A percentile compares a stretch with the other conserved stretches of the same genome.
Conservation (phyloP, 2,113 vertebrate genomes). For the Pristiophorus japonicus region DNA sequence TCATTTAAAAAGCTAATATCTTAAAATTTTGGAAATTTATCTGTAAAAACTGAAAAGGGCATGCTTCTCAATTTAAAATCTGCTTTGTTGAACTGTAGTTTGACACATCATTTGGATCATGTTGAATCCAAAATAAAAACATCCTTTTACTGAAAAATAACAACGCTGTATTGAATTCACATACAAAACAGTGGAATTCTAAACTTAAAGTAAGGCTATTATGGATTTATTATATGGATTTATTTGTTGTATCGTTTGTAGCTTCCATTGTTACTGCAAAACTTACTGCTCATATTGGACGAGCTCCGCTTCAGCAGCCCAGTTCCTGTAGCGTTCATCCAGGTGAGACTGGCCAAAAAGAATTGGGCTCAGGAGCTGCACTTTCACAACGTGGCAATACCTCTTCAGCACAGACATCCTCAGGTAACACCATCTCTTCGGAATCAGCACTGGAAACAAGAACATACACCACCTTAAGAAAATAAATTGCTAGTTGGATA, state of each 20-base stretch:
- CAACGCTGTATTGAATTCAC: background rate
- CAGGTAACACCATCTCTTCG: constrained; percentile 22
- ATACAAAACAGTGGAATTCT: background rate
- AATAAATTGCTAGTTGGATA: background rate
- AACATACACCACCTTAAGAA: background rate
- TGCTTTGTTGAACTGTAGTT: too few relatives aligned
- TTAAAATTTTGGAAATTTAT: background rate
- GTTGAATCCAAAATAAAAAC: too few relatives aligned
- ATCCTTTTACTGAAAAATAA: background rate
- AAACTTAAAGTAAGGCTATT: background rate
- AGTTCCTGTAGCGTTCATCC: constrained; percentile 7
- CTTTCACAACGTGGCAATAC: constrained; percentile 24
- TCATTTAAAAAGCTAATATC: background rate
- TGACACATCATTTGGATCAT: too few relatives aligned
- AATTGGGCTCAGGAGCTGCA: constrained; percentile 24
- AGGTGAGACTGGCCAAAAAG: constrained; percentile 14
- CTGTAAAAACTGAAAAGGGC: background rate
- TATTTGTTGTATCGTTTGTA: background rate
- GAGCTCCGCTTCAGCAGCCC: constrained; percentile 10
- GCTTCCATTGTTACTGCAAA: background rate
- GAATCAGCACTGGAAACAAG: constrained; percentile 22
- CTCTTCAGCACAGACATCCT: constrained; percentile 32
- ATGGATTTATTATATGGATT: too few relatives aligned
- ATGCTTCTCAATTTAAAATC: background rate
- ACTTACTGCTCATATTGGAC: constrained; percentile 16